A percentile compares a stretch with the other conserved stretches of the same genome.
These are phyloP conservation scores for Xestia c-nigrum DNA, from an alignment of 2,888 invertebrate species.

Conservation along the genomic window DNA sequence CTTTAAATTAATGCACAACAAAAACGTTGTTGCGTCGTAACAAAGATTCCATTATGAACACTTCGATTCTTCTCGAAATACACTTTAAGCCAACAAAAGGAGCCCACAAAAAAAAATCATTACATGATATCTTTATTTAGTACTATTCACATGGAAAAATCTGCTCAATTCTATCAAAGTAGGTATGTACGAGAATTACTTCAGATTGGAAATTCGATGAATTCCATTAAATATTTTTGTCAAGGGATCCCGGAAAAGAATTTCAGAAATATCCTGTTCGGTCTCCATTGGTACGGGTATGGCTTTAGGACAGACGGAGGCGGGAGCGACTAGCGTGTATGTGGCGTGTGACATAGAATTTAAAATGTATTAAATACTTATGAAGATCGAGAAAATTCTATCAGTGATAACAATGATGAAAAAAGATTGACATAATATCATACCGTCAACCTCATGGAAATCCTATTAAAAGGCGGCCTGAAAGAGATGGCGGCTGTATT, in stretches of 20 bases:
- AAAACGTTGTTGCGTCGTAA: neutral
- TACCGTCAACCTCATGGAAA: too few relatives aligned
- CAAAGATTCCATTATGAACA: constrained; percentile 50
- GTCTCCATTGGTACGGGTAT: neutral
- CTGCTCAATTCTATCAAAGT: constrained; percentile 24
- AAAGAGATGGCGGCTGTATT: too few relatives aligned
- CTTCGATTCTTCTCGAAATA: constrained; percentile 33
- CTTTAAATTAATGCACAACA: neutral
- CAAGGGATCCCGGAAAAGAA: constrained; percentile 34
- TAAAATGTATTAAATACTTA: neutral
- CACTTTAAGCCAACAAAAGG: constrained; percentile 34
- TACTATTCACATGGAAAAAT: constrained; percentile 57
- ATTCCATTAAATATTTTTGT: constrained; percentile 54
- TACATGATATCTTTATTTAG: constrained; percentile 53
- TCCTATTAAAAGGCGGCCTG: too few relatives aligned
- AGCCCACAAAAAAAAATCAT: constrained; percentile 24
- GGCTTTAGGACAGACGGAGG: neutral
- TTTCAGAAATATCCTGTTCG: constrained; percentile 35
- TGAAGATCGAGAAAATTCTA: neutral
- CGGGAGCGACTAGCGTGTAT: neutral
- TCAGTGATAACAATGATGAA: too few relatives aligned
- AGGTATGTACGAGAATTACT: constrained; percentile 25
- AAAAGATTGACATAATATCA: too few relatives aligned
- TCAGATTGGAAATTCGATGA: constrained; percentile 49
- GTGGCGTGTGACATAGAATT: neutral